These are phyloP conservation scores for Calephelis perditalis DNA, from an alignment of 2,888 invertebrate species.

Conservation along the genomic window DNA sequence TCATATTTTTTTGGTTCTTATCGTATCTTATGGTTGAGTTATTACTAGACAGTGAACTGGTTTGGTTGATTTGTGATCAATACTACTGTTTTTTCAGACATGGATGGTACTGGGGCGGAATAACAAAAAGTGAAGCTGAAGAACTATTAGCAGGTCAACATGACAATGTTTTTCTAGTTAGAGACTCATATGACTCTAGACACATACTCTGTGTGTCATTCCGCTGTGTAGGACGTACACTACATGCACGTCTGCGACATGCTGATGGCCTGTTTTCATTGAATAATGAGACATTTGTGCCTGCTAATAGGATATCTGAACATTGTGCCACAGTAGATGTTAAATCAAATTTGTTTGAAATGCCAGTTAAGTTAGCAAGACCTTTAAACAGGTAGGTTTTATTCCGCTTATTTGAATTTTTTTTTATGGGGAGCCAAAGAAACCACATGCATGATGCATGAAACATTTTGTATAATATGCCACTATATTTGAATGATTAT, in stretches of 20 bases:
- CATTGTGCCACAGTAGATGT: slow-evolving; percentile 72
- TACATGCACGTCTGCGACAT: slow-evolving; percentile 85
- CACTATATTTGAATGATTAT: too few species aligned
- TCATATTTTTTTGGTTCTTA: too few species aligned
- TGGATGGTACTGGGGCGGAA: slow-evolving; percentile 88
- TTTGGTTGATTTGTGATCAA: too few species aligned
- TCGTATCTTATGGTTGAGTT: too few species aligned
- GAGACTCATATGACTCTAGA: slow-evolving; percentile 83
- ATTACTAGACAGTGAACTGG: too few species aligned
- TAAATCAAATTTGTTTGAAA: slow-evolving; percentile 65
- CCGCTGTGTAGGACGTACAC: slow-evolving; percentile 82
- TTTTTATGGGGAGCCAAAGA: too few species aligned
- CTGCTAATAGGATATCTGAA: slow-evolving; percentile 68
- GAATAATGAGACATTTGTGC: slow-evolving; percentile 77
- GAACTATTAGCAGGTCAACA: slow-evolving; percentile 81
- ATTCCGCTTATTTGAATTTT: background rate
- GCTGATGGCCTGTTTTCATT: slow-evolving; percentile 82
- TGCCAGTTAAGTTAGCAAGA: slow-evolving; percentile 70
- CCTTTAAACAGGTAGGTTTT: slow-evolving; percentile 61
- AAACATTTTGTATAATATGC: too few species aligned
- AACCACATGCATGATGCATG: too few species aligned
- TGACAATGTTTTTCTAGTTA: slow-evolving; percentile 85
- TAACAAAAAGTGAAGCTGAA: slow-evolving; percentile 84
- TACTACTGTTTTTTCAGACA: slow-evolving; percentile 51
- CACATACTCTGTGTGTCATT: slow-evolving; percentile 86